Conservation (phyloP, 2,113 vertebrate genomes). For the Phoenicopterus ruber region DNA sequence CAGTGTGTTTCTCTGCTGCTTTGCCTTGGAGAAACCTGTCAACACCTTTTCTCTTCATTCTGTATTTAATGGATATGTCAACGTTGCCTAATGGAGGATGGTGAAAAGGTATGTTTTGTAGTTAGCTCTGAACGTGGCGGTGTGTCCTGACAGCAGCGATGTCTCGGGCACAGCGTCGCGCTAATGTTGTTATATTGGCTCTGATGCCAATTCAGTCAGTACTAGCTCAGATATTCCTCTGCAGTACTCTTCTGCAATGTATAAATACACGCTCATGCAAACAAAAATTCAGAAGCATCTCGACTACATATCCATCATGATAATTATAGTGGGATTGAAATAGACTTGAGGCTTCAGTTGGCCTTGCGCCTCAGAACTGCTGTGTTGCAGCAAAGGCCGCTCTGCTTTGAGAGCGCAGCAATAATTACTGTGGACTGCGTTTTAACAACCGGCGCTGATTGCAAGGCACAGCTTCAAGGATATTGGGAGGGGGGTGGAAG, state of each 20-base stretch:
- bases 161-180: accelerated
- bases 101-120: slow-evolving; percentile 13
- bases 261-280: background rate
- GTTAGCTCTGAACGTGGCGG: background rate
- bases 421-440: background rate
- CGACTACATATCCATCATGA: slow-evolving; percentile 13
- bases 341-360: slow-evolving; percentile 7
- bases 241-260: background rate
- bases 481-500: background rate
- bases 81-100: slow-evolving; percentile 3
- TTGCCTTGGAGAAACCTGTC: slow-evolving; percentile 4
- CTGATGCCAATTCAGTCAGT: background rate
- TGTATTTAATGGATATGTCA: slow-evolving; percentile 26
- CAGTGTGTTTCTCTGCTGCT: background rate
- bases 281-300: background rate
- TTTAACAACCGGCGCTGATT: background rate
- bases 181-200: background rate
- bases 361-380: background rate
- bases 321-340: slow-evolving; percentile 41
- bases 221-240: background rate
- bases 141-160: background rate
- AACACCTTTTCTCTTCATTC: slow-evolving; percentile 17
- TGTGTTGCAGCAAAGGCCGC: background rate
- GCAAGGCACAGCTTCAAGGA: background rate
- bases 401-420: background rate